Percentiles rank a stretch among this genome's conserved stretches.
Conservation (phyloP, 2,797 vertebrate species). For the Typhlichthys eigenmanni region DNA sequence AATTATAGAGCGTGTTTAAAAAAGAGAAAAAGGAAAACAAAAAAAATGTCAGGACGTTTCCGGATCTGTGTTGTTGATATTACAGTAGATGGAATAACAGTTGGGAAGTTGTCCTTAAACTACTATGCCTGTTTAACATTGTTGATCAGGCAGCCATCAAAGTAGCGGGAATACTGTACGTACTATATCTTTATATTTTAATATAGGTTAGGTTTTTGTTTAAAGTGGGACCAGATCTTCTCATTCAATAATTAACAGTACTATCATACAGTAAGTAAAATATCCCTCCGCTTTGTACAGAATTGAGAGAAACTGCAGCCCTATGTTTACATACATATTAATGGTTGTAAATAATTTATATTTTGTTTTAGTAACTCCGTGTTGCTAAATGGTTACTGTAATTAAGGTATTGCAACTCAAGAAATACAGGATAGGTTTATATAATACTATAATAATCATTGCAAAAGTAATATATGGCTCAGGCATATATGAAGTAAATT, state of each 20-base stretch:
- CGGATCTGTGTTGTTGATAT: slow-evolving; percentile 52
- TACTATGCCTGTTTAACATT: slow-evolving; percentile 55
- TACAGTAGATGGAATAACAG: slow-evolving; percentile 64
- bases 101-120: slow-evolving; percentile 65
- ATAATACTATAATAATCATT: background rate
- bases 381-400: slow-evolving; percentile 38
- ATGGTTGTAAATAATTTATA: slow-evolving; percentile 42
- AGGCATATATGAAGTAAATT: background rate
- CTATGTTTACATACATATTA: slow-evolving; percentile 62
- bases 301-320: slow-evolving; percentile 51
- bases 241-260: slow-evolving; percentile 57
- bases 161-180: slow-evolving; percentile 74
- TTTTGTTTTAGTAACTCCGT: slow-evolving; percentile 18
- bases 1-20: slow-evolving; percentile 56
- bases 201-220: slow-evolving; percentile 65
- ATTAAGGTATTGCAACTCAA: slow-evolving; percentile 25
- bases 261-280: slow-evolving; percentile 17
- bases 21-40: slow-evolving; percentile 19
- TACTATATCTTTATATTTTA: slow-evolving; percentile 72
- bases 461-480: background rate
- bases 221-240: slow-evolving; percentile 67
- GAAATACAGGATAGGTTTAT: slow-evolving; percentile 20
- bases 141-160: slow-evolving; percentile 64
- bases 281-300: slow-evolving; percentile 55
- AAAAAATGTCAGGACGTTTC: slow-evolving; percentile 29